These are phyloP conservation scores for Enteromius afrohamiltoni DNA, from an alignment of 2,797 vertebrate genomes.

Conservation along the genomic window DNA sequence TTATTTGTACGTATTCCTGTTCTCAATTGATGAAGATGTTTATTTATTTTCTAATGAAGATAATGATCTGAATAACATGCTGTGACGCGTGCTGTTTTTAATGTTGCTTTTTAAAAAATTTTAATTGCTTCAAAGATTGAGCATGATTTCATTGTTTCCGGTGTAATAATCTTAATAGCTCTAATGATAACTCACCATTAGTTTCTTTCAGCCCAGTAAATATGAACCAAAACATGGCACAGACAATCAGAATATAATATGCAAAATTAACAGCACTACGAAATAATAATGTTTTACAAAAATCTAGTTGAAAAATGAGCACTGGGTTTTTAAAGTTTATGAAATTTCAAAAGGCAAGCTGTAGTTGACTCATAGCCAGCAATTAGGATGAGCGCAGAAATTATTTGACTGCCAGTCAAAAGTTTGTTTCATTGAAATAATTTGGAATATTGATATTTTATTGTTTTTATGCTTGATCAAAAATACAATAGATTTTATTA, in stretches of 20 bases:
- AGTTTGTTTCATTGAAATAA: background rate
- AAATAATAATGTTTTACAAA: background rate
- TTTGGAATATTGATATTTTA: background rate
- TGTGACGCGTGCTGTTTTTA: constrained; percentile 33
- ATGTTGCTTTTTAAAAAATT: background rate
- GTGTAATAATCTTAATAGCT: constrained; percentile 3
- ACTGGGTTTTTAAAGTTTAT: constrained; percentile 54
- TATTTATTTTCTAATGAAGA: constrained; percentile 36
- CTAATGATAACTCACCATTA: background rate
- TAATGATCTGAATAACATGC: constrained; percentile 34
- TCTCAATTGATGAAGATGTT: background rate
- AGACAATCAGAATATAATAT: constrained; percentile 40
- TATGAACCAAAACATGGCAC: constrained; percentile 48
- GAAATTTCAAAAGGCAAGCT: constrained; percentile 41
- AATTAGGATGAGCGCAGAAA: constrained; percentile 44
- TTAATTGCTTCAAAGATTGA: constrained; percentile 31
- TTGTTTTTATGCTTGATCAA: background rate
- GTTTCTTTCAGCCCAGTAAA: constrained; percentile 27
- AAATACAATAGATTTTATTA: background rate
- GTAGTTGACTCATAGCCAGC: constrained; percentile 26
- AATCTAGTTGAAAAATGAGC: background rate
- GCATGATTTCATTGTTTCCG: constrained; percentile 22
- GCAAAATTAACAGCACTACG: constrained; percentile 16
- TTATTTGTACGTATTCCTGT: background rate
- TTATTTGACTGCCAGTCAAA: background rate